Conservation (phyloP, 2,888 invertebrate species). For the Chrysina gloriosa region DNA sequence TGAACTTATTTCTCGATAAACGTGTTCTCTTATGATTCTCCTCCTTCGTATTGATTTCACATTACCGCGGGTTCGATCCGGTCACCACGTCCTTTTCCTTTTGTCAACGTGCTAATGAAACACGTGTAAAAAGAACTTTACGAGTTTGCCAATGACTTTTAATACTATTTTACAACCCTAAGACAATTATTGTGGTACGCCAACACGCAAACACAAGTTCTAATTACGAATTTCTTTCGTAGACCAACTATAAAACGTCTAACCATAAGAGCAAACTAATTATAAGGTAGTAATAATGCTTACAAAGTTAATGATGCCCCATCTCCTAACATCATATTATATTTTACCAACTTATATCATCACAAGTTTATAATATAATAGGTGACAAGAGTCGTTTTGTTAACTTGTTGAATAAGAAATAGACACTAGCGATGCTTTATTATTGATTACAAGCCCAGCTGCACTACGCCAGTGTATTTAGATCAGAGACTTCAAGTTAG, state of each 20-base stretch:
- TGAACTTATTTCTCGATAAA: conserved; percentile 51
- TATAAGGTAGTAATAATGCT: background rate
- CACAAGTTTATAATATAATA: no score
- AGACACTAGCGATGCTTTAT: no score
- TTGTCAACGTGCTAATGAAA: conserved; percentile 38
- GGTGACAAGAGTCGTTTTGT: no score
- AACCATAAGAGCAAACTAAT: background rate
- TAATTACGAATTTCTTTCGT: conserved; percentile 24
- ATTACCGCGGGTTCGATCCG: conserved; percentile 37
- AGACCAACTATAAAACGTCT: background rate
- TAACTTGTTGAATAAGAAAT: no score
- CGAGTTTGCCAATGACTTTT: conserved; percentile 34
- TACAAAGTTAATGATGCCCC: background rate
- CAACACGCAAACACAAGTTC: background rate
- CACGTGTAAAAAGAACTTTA: conserved; percentile 41
- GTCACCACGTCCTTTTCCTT: conserved; percentile 21
- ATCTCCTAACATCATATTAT: background rate
- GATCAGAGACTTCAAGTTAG: no score
- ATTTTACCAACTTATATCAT: background rate
- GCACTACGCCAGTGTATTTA: no score
- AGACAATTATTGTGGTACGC: conserved; percentile 18
- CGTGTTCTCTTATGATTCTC: conserved; percentile 47
- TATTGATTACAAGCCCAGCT: no score
- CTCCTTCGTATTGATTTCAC: conserved; percentile 47
- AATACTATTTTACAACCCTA: conserved; percentile 32